phyloP scores from a whole-genome alignment of 2,797 vertebrate species.

The Oryzias sinensis region DNA sequence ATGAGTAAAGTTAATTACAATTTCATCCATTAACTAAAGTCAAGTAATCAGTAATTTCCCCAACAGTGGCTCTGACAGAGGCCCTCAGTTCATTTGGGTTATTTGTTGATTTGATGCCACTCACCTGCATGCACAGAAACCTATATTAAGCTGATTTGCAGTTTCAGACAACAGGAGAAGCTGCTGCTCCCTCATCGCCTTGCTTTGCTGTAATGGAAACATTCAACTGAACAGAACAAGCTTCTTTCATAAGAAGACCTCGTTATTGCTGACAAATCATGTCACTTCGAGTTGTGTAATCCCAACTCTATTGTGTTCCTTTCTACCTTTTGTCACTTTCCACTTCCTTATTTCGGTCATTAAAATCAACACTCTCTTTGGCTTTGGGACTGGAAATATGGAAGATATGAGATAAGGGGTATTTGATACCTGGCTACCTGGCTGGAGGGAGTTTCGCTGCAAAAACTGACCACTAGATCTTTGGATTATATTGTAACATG shows the following conservation, averaged over 20 bases:
- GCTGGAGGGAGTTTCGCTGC: constrained; percentile 50
- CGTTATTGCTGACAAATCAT: constrained; percentile 60
- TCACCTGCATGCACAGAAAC: too few species aligned
- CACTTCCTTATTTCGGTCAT: neutral
- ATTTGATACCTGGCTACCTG: constrained; percentile 56
- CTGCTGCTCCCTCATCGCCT: constrained; percentile 28
- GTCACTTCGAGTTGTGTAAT: constrained; percentile 22
- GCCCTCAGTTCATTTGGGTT: too few species aligned
- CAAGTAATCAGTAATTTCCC: too few species aligned
- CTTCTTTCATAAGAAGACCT: constrained; percentile 63
- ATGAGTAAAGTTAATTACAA: too few species aligned
- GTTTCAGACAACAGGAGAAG: neutral
- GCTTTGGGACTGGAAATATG: constrained; percentile 39
- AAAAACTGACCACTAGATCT: constrained; percentile 62
- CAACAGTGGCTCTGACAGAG: too few species aligned
- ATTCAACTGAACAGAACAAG: constrained; percentile 23
- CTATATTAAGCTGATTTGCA: too few species aligned
- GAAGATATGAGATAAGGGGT: constrained; percentile 36
- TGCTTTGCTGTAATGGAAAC: constrained; percentile 58
- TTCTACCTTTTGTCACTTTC: neutral
- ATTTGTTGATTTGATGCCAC: too few species aligned
- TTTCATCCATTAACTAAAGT: too few species aligned
- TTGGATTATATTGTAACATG: constrained; percentile 52
- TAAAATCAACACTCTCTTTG: neutral
- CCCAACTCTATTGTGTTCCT: neutral